Conservation (phyloP, 92 coral and sea anemone genomes). For the Epizoanthus rinbou region DNA sequence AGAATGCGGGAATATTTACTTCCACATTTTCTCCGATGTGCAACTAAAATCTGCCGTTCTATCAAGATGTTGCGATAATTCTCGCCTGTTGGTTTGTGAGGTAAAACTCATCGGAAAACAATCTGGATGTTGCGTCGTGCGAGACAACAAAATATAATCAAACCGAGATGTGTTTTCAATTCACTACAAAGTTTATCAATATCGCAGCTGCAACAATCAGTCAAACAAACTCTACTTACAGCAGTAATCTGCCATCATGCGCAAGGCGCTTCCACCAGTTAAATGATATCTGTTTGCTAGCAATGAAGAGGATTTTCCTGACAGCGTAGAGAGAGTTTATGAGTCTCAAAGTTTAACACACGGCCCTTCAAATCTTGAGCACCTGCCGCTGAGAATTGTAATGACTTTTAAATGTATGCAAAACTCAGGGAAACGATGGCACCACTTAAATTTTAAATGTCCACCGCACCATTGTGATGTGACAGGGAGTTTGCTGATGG, state of each 20-base stretch:
- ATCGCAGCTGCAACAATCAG: constrained; percentile 5
- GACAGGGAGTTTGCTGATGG: not conserved
- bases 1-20: not conserved
- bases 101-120: too few relatives aligned
- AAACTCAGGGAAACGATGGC: constrained; percentile 29
- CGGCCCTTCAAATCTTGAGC: constrained; percentile 26
- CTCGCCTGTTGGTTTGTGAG: too few relatives aligned
- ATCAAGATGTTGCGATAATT: too few relatives aligned
- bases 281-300: not conserved
- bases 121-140: too few relatives aligned
- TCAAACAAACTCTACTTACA: constrained; percentile 31
- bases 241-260: constrained; percentile 14
- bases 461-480: constrained; percentile 41
- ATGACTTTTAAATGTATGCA: constrained; percentile 84
- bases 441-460: constrained; percentile 44
- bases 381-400: constrained; percentile 73
- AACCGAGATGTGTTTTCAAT: constrained; percentile 15
- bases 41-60: not conserved
- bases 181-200: constrained; percentile 9
- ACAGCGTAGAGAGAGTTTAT: not conserved
- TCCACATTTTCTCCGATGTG: not conserved
- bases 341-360: constrained; percentile 7
- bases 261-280: not conserved
- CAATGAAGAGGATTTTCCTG: not conserved
- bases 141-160: not conserved